phyloP scores from a whole-genome alignment of 2,113 vertebrate species.

The Malurus cyaneus region DNA sequence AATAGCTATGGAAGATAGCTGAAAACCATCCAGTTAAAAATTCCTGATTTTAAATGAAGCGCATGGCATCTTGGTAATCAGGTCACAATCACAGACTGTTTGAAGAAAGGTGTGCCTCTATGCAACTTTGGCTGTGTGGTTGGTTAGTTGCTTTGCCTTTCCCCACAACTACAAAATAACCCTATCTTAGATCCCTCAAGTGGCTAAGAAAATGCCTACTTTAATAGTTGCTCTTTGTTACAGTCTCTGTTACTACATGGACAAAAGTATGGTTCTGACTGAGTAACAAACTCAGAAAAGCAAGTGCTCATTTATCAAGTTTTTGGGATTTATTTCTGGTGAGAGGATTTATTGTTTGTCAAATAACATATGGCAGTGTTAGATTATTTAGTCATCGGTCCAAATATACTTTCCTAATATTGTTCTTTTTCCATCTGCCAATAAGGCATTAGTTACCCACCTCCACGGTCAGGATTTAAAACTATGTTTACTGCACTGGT shows the following conservation, averaged over 20 bases:
- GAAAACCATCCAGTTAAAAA: neutral
- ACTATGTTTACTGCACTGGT: neutral
- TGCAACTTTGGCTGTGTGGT: neutral
- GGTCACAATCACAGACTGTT: rapidly evolving
- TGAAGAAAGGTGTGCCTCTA: neutral
- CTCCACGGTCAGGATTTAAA: neutral
- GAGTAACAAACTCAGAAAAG: neutral
- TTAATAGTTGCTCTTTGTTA: neutral
- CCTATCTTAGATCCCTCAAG: neutral
- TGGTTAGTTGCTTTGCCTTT: neutral
- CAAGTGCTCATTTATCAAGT: neutral
- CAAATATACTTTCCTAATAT: neutral
- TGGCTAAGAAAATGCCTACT: neutral
- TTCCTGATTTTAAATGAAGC: neutral
- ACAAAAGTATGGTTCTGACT: neutral
- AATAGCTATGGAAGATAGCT: neutral
- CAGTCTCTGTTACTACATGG: neutral
- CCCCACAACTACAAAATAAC: rapidly evolving
- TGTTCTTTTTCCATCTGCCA: neutral
- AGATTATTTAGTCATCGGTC: neutral
- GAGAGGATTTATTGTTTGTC: neutral
- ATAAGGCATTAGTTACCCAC: neutral
- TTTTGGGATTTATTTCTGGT: neutral
- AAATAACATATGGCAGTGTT: neutral
- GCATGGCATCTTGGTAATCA: neutral